A percentile compares a stretch with the other conserved stretches of the same genome.
These are phyloP conservation scores for Drosophila neonasuta DNA, from an alignment of 2,888 invertebrate species.

Conservation along the genomic window DNA sequence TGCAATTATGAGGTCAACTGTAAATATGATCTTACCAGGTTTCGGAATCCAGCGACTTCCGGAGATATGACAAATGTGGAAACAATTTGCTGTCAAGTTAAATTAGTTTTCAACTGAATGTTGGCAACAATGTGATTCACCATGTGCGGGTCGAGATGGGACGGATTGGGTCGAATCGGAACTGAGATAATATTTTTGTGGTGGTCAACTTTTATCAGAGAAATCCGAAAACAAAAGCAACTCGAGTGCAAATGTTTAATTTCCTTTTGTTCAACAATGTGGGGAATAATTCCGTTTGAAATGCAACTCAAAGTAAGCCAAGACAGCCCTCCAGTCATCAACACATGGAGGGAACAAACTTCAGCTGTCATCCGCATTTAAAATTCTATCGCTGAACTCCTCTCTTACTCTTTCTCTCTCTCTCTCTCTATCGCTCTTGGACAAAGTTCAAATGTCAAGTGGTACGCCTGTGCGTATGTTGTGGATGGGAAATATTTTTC, in stretches of 20 bases:
- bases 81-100: not conserved
- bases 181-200: constrained; percentile 30
- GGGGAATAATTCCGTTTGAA: constrained; percentile 48
- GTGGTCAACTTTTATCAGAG: constrained; percentile 46
- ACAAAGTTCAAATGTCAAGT: constrained; percentile 68
- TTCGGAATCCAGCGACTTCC: not conserved
- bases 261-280: constrained; percentile 56
- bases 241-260: constrained; percentile 68
- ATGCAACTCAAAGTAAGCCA: constrained; percentile 33
- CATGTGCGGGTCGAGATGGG: constrained; percentile 38
- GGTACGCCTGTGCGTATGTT: constrained; percentile 43
- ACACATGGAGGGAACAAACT: constrained; percentile 25
- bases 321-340: constrained; percentile 38
- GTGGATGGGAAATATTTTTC: constrained; percentile 51
- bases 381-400: constrained; percentile 45
- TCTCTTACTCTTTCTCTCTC: too few species aligned
- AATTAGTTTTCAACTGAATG: not conserved
- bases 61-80: constrained; percentile 11
- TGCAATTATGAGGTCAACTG: not conserved
- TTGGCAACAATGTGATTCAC: constrained; percentile 19
- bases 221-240: constrained; percentile 40
- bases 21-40: constrained; percentile 3
- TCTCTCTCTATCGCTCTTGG: not conserved
- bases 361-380: constrained; percentile 58
- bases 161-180: constrained; percentile 10